phyloP scores from a whole-genome alignment of 2,113 vertebrate genomes.

The Mustela nigripes region DNA sequence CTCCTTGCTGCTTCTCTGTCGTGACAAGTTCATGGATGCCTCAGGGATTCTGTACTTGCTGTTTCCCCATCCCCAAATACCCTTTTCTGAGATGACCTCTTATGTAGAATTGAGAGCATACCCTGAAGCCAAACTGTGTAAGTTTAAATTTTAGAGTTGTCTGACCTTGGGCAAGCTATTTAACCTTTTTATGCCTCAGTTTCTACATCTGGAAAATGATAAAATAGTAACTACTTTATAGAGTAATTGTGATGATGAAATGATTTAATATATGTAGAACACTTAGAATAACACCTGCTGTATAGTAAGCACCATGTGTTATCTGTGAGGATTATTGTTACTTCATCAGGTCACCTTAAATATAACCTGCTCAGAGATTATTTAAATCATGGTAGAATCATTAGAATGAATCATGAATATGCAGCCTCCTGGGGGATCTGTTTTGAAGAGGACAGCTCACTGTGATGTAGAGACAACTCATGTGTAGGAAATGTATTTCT shows the following conservation, averaged over 20 bases:
- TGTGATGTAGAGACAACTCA: background rate
- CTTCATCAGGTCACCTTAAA: background rate
- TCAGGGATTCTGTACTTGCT: background rate
- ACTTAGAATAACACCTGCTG: background rate
- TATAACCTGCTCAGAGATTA: background rate
- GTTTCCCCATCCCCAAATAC: background rate
- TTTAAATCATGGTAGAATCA: background rate
- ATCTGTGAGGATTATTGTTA: background rate
- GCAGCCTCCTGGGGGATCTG: background rate
- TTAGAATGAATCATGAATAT: background rate
- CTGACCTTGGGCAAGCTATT: background rate
- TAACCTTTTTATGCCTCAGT: background rate
- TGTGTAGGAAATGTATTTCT: background rate
- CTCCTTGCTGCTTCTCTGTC: background rate
- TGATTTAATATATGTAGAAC: background rate
- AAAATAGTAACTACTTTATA: background rate
- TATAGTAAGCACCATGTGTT: background rate
- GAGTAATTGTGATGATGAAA: background rate
- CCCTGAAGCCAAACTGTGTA: background rate
- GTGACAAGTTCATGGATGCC: background rate
- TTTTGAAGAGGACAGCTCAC: background rate
- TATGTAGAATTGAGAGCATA: background rate
- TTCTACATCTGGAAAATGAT: background rate
- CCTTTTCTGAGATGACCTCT: background rate
- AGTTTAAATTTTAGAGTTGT: background rate